phyloP scores from a whole-genome alignment of 2,888 invertebrate genomes.

The Drosophila aldrichi region DNA sequence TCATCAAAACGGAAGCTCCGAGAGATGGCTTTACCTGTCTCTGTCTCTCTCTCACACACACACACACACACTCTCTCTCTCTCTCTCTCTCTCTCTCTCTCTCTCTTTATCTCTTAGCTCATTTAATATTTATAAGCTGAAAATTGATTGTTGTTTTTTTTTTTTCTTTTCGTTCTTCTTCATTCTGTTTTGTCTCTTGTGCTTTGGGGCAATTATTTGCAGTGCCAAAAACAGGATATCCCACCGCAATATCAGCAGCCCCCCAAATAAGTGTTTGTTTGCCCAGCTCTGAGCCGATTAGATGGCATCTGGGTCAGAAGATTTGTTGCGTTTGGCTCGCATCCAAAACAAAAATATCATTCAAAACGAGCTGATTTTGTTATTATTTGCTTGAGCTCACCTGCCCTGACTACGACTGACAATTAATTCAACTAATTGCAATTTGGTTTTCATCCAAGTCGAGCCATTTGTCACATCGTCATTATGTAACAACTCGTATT shows the following conservation, averaged over 20 bases:
- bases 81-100: background rate
- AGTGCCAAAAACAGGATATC: slow-evolving; percentile 48
- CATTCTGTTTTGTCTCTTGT: background rate
- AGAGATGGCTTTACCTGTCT: slow-evolving; percentile 15
- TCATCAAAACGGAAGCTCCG: slow-evolving; percentile 10
- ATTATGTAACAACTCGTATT: slow-evolving; percentile 18
- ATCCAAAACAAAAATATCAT: slow-evolving; percentile 3
- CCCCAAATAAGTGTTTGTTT: slow-evolving; percentile 25
- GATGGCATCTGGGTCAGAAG: slow-evolving; percentile 11
- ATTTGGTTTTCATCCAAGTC: background rate
- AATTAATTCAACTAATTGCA: slow-evolving; percentile 36
- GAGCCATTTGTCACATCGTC: slow-evolving; percentile 5
- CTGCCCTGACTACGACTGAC: slow-evolving; percentile 14
- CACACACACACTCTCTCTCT: background rate
- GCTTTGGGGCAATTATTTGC: slow-evolving; percentile 52
- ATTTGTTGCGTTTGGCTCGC: slow-evolving; percentile 11
- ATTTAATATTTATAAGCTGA: slow-evolving; percentile 64
- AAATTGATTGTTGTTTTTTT: slow-evolving; percentile 61
- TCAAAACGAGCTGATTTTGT: slow-evolving; percentile 13
- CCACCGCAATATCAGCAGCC: slow-evolving; percentile 30
- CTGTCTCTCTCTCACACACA: too few species aligned
- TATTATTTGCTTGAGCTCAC: slow-evolving; percentile 13
- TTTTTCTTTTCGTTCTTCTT: too few species aligned
- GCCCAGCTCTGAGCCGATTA: slow-evolving; percentile 1
- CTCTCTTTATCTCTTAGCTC: slow-evolving; percentile 19